Evolutionary conservation across 2,797 vertebrate species (phyloP).

Genomic region (Gymnothorax javanicus): DNA sequence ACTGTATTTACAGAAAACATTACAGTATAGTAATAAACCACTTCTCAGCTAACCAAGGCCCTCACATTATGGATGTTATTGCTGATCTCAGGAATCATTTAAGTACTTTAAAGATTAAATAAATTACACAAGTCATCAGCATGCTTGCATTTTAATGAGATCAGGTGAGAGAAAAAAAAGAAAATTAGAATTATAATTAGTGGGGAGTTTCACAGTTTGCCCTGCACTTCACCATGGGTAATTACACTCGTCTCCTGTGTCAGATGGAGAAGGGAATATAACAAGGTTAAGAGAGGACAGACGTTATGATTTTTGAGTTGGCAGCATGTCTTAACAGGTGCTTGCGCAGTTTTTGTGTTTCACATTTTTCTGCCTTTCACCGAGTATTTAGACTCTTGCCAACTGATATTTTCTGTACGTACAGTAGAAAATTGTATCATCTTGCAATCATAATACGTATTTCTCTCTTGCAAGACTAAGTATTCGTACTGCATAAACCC

Average conservation of each 20-base stretch:
- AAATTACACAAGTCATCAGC: slow-evolving; percentile 17
- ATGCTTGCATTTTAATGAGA: slow-evolving; percentile 21
- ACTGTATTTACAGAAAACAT: slow-evolving; percentile 14
- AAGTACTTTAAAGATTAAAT: slow-evolving; percentile 21
- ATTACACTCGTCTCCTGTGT: slow-evolving; percentile 19
- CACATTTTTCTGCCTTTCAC: neutral
- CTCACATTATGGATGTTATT: slow-evolving; percentile 16
- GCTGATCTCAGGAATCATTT: slow-evolving; percentile 18
- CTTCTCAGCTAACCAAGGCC: neutral
- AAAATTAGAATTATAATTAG: slow-evolving; percentile 20
- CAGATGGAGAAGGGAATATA: slow-evolving; percentile 13
- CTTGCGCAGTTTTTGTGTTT: neutral
- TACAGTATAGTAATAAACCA: neutral
- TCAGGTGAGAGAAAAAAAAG: slow-evolving; percentile 15
- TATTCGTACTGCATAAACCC: neutral
- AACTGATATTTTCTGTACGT: neutral
- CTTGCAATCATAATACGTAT: neutral
- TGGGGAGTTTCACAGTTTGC: slow-evolving; percentile 21
- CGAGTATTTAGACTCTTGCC: neutral
- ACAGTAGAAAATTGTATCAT: neutral
- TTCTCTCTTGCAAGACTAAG: neutral
- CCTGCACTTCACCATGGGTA: slow-evolving; percentile 4
- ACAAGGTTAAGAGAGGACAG: slow-evolving; percentile 1
- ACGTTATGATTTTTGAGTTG: slow-evolving; percentile 8
- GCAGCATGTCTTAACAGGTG: slow-evolving; percentile 6